A percentile compares a stretch with the other conserved stretches of the same genome.
These are phyloP conservation scores for Myrmecobius fasciatus DNA, from an alignment of 2,113 vertebrate genomes.

Conservation along the genomic window DNA sequence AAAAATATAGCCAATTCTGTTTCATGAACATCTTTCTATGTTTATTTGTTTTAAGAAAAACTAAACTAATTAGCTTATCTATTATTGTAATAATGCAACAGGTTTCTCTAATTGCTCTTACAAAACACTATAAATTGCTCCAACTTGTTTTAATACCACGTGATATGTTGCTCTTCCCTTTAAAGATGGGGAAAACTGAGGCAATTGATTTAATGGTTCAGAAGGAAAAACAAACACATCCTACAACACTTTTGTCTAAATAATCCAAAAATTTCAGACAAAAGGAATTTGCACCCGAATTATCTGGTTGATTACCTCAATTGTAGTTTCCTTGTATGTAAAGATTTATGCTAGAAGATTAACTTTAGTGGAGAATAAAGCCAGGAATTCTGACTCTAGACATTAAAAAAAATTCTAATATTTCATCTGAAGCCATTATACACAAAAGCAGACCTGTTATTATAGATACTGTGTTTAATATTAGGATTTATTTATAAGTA, in stretches of 20 bases:
- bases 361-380: background rate
- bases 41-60: background rate
- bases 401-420: background rate
- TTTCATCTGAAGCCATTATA: background rate
- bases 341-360: background rate
- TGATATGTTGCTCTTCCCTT: background rate
- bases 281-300: background rate
- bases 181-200: background rate
- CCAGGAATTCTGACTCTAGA: background rate
- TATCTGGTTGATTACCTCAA: background rate
- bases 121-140: background rate
- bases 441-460: conserved; percentile 23
- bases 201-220: background rate
- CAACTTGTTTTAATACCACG: background rate
- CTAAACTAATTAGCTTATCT: background rate
- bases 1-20: background rate
- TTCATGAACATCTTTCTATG: background rate
- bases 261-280: background rate
- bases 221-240: background rate
- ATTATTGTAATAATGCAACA: background rate
- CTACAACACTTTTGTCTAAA: background rate
- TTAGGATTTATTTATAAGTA: conserved; percentile 27
- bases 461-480: conserved; percentile 17
- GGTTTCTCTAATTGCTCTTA: background rate
- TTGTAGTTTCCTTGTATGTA: background rate